Conservation (phyloP, 1,140 invertebrate species). For the Caenorhabditis remanei region DNA sequence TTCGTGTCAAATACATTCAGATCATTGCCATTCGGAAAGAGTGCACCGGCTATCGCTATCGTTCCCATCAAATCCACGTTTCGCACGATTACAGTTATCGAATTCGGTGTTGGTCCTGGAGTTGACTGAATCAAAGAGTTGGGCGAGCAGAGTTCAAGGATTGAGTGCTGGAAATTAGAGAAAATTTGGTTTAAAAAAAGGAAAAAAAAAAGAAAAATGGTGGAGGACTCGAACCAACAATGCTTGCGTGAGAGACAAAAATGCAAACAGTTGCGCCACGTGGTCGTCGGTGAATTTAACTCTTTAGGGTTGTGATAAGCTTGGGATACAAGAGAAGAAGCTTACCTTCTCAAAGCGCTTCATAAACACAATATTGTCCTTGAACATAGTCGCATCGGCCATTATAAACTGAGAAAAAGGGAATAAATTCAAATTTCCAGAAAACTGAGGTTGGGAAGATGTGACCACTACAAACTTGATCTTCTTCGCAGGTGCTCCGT, state of each 20-base stretch:
- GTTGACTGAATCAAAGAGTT: slow-evolving; percentile 24
- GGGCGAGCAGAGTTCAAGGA: slow-evolving; percentile 15
- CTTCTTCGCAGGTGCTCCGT: slow-evolving; percentile 32
- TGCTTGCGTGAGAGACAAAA: too few species aligned
- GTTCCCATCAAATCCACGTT: slow-evolving; percentile 46
- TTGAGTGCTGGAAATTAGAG: slow-evolving; percentile 29
- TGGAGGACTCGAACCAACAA: too few species aligned
- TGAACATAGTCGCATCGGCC: slow-evolving; percentile 31
- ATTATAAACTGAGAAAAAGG: slow-evolving; percentile 39
- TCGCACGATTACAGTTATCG: slow-evolving; percentile 29
- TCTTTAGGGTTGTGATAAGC: too few species aligned
- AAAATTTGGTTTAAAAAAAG: too few species aligned
- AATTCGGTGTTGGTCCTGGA: slow-evolving; percentile 26
- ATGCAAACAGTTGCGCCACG: too few species aligned
- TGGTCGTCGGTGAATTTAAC: too few species aligned
- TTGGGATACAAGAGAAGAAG: too few species aligned
- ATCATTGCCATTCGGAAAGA: slow-evolving; percentile 29
- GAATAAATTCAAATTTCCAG: slow-evolving; percentile 33
- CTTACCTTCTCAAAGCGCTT: slow-evolving; percentile 31
- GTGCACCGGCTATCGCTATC: slow-evolving; percentile 4
- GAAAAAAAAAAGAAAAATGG: too few species aligned
- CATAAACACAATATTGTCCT: slow-evolving; percentile 39
- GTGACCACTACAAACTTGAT: slow-evolving; percentile 30
- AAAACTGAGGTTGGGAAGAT: slow-evolving; percentile 33
- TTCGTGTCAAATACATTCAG: slow-evolving; percentile 22